Conservation (phyloP, 2,888 invertebrate genomes). For the Escarpia spicata region DNA sequence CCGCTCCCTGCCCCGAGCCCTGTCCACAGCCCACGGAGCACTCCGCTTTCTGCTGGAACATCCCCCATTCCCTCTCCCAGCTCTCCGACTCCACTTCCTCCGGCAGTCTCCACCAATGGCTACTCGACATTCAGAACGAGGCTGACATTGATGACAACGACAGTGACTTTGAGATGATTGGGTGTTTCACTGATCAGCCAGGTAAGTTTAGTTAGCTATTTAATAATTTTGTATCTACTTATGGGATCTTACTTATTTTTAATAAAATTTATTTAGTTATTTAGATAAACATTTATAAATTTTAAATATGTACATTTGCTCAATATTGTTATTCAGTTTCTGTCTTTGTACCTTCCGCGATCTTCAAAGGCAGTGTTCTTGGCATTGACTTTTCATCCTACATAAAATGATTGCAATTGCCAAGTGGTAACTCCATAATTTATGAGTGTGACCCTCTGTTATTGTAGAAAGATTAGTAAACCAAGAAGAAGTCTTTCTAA, state of each 20-base stretch:
- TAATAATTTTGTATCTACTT: too few species aligned
- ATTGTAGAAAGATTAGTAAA: neutral
- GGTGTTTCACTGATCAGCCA: neutral
- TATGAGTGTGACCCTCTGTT: neutral
- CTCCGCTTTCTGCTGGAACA: constrained; percentile 1
- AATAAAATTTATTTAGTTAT: too few species aligned
- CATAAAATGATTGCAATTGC: too few species aligned
- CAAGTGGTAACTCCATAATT: too few species aligned
- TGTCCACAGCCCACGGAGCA: constrained; percentile 28
- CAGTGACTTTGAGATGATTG: neutral
- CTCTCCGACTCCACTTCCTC: neutral
- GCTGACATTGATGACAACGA: constrained; percentile 51
- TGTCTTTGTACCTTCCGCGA: too few species aligned
- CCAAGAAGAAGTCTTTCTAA: neutral
- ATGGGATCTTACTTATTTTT: too few species aligned
- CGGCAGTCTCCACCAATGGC: constrained; percentile 59
- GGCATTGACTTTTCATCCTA: too few species aligned
- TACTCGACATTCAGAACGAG: constrained; percentile 56
- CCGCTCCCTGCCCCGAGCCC: constrained; percentile 35
- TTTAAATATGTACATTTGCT: too few species aligned
- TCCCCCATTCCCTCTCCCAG: neutral
- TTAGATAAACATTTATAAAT: too few species aligned
- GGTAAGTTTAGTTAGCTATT: neutral
- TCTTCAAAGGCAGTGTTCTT: too few species aligned
- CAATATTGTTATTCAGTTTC: too few species aligned